These are phyloP conservation scores for Griposia aprilina DNA, from an alignment of 2,888 invertebrate genomes.

Conservation along the genomic window DNA sequence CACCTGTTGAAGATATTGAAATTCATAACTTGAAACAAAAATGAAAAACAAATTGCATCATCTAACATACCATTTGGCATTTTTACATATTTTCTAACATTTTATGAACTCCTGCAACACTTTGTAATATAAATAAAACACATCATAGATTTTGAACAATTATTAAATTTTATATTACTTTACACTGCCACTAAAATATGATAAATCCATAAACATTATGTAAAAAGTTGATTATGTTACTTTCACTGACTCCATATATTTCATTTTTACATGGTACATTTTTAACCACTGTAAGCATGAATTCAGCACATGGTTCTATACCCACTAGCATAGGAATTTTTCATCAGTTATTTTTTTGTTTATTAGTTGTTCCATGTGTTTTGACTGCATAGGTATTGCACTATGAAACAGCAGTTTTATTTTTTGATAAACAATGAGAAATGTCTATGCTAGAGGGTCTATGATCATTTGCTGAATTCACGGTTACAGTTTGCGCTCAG, in stretches of 20 bases:
- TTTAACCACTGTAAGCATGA: no score
- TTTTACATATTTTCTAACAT: not conserved
- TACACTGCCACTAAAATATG: constrained; percentile 49
- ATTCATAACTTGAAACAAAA: constrained; percentile 6
- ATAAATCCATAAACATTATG: constrained; percentile 24
- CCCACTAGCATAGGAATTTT: no score
- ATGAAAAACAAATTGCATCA: not conserved
- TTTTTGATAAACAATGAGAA: no score
- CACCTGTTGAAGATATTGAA: constrained; percentile 75
- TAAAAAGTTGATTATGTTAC: constrained; percentile 45
- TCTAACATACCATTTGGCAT: not conserved
- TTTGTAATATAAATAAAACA: constrained; percentile 43
- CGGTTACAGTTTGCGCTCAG: no score
- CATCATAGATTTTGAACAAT: constrained; percentile 29
- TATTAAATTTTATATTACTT: constrained; percentile 54
- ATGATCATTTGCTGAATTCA: no score
- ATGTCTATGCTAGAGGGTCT: no score
- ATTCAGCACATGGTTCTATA: no score
- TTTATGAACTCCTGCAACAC: not conserved
- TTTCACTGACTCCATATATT: constrained; percentile 32
- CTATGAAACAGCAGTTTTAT: no score
- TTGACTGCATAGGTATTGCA: no score
- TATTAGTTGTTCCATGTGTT: no score
- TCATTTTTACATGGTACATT: constrained; percentile 4
- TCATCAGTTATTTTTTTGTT: no score